Evolutionary conservation across 2,113 vertebrate species (phyloP), one percentile per base, ranked within the genome.

Genomic region (Centropristis striata): DNA sequence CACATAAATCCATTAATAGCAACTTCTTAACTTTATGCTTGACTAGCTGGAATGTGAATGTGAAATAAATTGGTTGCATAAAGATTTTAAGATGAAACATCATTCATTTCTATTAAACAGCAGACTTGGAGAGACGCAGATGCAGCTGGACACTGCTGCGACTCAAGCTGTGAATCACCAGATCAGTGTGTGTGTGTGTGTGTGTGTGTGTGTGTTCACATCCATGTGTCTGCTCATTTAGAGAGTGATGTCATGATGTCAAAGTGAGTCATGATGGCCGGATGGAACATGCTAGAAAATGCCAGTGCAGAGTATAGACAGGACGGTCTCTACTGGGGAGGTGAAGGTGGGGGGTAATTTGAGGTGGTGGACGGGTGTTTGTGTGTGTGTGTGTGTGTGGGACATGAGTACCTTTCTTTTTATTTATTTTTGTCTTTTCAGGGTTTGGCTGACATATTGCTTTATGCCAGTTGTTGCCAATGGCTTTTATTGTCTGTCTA

Each of bases 211-310:
- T 76, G 60, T 8, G 21, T 70, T 63, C 20, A 59, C 13, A 3
- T 54, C 41, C 51, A 53, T 66, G 23, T 53, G 50, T 75, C 37
- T 50, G 16, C 63, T 72, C n/a, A 50, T 79, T 81, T 90, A 80
- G 36, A 85, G 69, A 46, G 36, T 93, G 88, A 93, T 90, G 87
- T 92, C 87, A 91, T 80, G 61, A 78, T 53, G 66, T n/a, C n/a
- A n/a, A n/a, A n/a, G n/a, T n/a, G n/a, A n/a, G n/a, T n/a, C n/a
- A n/a, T 80, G 61, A 78, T 53, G 66, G 15, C 53, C 60, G 54
- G 85, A 91, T 87, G 80, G 80, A 87, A 81, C 79, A 83, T 72
- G 44, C 80, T 72, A 59, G 86, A 85, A 92, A 82, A 85, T 68
- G 61, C 44, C 21, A 75, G 46, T 39, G 64, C 59, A 71, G 58